Evolutionary conservation across 2,113 vertebrate species (phyloP), one percentile per base, ranked within the genome.

Genomic region (Nipponia nippon): DNA sequence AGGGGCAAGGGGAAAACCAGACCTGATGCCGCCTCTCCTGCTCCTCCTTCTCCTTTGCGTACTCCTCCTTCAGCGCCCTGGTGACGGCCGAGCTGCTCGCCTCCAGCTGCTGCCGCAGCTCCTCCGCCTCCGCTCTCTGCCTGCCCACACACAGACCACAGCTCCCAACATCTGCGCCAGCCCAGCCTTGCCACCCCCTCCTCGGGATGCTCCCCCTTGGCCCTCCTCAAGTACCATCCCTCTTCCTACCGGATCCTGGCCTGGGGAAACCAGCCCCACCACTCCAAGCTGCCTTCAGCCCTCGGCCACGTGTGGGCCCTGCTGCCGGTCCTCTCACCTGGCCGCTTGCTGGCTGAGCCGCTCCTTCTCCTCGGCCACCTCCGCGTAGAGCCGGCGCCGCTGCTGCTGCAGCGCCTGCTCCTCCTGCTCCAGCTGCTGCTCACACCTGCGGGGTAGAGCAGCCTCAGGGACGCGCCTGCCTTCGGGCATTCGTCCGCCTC

Each of bases 351-450:
- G 99, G 53, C 96, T 98, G 81, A 99, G 98, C 70, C 99, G 83
- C 96, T 99, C 99, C 86, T 99, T 99, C 97, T 99, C 99, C 52
- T 99, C 99, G 0, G 99, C 97, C 95, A 99, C 99, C 88, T 99
- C 99, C 0, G 97, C 97, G 8, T 99, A 98, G 34, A 99, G 98
- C 30, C 99, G 97, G 63, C 98, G 98, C 70, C 98, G 98, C 97
- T 99, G 99, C 97, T 99, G 99, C 98, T 99, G 98, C 90, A 99
- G 95, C 0, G 97, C 98, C 69, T 98, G 95, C 97, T 99, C 99
- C 97, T 99, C 99, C 97, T 99, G 99, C 96, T 99, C 98, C 91
- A 99, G 98, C 96, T 99, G 99, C 98, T 99, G 99, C 97, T 99
- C 99, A 13, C 98, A 99, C 86, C 99, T 99, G 97, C 0, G 9